phyloP scores from a whole-genome alignment of 2,888 invertebrate species.

The Drosophila affinis region DNA sequence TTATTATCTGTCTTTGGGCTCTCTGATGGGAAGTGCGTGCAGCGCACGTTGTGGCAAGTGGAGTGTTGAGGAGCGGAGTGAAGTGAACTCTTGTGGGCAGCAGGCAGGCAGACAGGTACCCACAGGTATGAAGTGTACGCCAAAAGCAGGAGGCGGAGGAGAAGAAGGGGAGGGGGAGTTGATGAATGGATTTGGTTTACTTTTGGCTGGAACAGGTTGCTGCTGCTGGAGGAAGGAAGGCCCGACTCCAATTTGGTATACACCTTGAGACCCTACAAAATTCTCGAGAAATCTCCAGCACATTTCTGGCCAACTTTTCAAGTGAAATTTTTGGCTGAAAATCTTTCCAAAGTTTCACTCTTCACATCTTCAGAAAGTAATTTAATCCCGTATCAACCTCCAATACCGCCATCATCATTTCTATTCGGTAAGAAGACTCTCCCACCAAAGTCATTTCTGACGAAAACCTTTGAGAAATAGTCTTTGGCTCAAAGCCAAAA shows the following conservation, averaged over 20 bases:
- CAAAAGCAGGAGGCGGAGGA: background rate
- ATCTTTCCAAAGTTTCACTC: background rate
- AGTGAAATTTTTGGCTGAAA: background rate
- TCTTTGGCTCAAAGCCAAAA: slow-evolving; percentile 28
- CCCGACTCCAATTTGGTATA: slow-evolving; percentile 29
- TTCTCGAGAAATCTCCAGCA: slow-evolving; percentile 9
- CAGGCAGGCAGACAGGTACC: slow-evolving; percentile 16
- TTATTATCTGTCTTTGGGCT: slow-evolving; percentile 53
- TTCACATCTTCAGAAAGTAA: background rate
- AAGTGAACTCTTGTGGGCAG: slow-evolving; percentile 39
- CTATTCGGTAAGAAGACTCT: background rate
- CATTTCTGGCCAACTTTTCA: background rate
- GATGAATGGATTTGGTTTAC: slow-evolving; percentile 40
- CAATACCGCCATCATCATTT: background rate
- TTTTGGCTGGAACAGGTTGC: slow-evolving; percentile 29
- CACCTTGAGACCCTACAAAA: slow-evolving; percentile 22
- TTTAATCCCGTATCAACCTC: background rate
- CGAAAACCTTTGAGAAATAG: slow-evolving; percentile 1
- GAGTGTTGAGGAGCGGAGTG: slow-evolving; percentile 12
- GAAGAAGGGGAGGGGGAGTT: background rate
- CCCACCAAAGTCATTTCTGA: background rate
- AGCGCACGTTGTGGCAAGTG: slow-evolving; percentile 39
- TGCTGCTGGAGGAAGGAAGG: slow-evolving; percentile 10
- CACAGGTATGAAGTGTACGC: slow-evolving; percentile 13
- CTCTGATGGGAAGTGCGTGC: slow-evolving; percentile 39